Conservation (phyloP, 37 sponge, comb jelly and placozoan species). For the Mnemiopsis leidyi region DNA sequence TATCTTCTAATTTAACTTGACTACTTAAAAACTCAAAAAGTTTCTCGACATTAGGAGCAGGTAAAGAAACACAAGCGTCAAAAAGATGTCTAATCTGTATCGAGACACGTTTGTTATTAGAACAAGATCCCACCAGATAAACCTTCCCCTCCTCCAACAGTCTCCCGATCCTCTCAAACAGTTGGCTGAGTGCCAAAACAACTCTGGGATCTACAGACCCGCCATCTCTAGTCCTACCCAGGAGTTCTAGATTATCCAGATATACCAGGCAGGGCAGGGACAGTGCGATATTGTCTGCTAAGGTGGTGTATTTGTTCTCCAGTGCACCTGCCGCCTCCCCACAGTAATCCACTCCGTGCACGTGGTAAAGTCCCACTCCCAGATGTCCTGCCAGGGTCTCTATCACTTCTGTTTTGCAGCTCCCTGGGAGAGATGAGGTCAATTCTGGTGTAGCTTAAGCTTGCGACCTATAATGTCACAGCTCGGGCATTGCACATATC, state of each 20-base stretch:
- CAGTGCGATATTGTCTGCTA: not conserved
- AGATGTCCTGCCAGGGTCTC: not conserved
- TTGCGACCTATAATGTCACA: not conserved
- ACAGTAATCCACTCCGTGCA: constrained; percentile 4
- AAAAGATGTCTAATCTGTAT: constrained; percentile 26
- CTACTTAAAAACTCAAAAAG: not conserved
- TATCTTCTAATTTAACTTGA: not conserved
- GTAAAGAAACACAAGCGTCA: not conserved
- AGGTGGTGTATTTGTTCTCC: constrained; percentile 3
- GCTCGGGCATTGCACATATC: not conserved
- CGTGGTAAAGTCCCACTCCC: constrained; percentile 3
- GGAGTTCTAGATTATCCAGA: constrained; percentile 30
- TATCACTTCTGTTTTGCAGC: constrained; percentile 1
- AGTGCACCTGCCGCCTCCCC: constrained; percentile 40
- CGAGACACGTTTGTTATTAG: not conserved
- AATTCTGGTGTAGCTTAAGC: too few relatives aligned
- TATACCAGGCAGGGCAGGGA: constrained; percentile 15
- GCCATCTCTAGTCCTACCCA: constrained; percentile 36
- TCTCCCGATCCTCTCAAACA: not conserved
- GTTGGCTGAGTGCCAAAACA: not conserved
- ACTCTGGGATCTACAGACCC: not conserved
- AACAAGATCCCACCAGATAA: not conserved
- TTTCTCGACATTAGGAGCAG: not conserved
- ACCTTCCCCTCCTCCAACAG: not conserved
- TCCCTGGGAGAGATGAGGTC: constrained; percentile 30